These are phyloP conservation scores for Latrodectus hesperus DNA, from an alignment of 2,888 invertebrate species.

Conservation along the genomic window DNA sequence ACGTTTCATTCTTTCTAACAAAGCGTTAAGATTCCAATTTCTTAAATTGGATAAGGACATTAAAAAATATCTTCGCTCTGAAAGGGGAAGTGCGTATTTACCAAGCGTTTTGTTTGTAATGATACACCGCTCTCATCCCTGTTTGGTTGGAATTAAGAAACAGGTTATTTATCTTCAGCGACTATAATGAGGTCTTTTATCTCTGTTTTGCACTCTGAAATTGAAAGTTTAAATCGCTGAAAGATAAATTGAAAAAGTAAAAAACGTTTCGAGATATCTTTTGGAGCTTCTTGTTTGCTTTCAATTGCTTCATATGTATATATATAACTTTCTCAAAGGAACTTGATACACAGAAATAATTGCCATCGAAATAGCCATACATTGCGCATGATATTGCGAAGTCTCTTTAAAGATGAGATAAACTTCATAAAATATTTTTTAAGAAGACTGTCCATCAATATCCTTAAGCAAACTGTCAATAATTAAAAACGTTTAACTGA, in stretches of 20 bases:
- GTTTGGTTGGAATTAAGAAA: constrained; percentile 39
- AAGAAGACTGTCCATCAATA: no score
- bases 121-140: constrained; percentile 1
- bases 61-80: constrained; percentile 21
- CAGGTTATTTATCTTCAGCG: constrained; percentile 34
- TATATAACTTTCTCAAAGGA: not conserved
- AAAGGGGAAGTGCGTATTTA: constrained; percentile 15
- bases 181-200: constrained; percentile 59
- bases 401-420: no score
- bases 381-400: no score
- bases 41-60: constrained; percentile 56
- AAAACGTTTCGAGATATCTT: not conserved
- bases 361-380: no score
- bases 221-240: constrained; percentile 13
- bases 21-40: constrained; percentile 64
- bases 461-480: no score
- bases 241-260: not conserved
- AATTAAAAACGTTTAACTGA: no score
- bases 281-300: not conserved
- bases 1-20: constrained; percentile 51
- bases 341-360: no score
- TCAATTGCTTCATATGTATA: not conserved
- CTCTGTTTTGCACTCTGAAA: constrained; percentile 28
- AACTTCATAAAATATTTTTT: no score
- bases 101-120: constrained; percentile 47